Base-by-base conservation (phyloP, 2,797 vertebrate genomes). In the Micropoecilia bifurca region DNA sequence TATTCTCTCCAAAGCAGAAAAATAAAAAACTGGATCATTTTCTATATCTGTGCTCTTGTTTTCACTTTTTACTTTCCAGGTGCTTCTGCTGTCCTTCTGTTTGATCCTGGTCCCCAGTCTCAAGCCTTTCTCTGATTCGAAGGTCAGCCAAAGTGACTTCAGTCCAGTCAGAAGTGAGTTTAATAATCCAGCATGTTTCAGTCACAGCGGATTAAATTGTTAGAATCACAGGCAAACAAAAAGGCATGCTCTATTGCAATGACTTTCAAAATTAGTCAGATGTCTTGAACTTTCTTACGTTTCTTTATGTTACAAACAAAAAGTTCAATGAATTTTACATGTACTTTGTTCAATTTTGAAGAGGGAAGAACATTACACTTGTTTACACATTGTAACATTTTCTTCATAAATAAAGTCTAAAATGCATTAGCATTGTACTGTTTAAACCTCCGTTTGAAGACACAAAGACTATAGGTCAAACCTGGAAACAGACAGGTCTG, bases 111-210 rank as follows among this genome's bases (percentile, higher is more conserved):
- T 96, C 82, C 95, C 95, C 50, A 95, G 84, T 86, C 88, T 96
- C 74, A 95, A 94, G 85, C 94, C 95, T 6, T 95, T 95, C 82
- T 93, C 95, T 3, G 93, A 95, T 79, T 89, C 91, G 87, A 92
- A 95, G 83, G 94, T 96, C 90, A 95, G 91, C 88, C 92, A 95
- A 84, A 92, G 88, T 90, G 96, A 96, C 90, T 96, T 95, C 91
- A 92, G 91, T 81, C 91, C 93, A 79, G 90, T 96, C 83, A 95
- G 95, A 94, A 91, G 95, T 96, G 90, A 95, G 95, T 93, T n/a
- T 59, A 30, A 72, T 89, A 86, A 90, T 90, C 88, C 73, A 33
- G 41, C 75, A 30, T 74, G 53, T 86, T 71, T 81, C n/a, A 66
- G 63, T 86, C 79, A 82, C 46, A 72, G 59, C 75, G 8, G 73